Percentiles rank a stretch among this genome's conserved stretches.
Evolutionary conservation across 2,888 invertebrate genomes (phyloP).

Genomic region (Blastobasis adustella): DNA sequence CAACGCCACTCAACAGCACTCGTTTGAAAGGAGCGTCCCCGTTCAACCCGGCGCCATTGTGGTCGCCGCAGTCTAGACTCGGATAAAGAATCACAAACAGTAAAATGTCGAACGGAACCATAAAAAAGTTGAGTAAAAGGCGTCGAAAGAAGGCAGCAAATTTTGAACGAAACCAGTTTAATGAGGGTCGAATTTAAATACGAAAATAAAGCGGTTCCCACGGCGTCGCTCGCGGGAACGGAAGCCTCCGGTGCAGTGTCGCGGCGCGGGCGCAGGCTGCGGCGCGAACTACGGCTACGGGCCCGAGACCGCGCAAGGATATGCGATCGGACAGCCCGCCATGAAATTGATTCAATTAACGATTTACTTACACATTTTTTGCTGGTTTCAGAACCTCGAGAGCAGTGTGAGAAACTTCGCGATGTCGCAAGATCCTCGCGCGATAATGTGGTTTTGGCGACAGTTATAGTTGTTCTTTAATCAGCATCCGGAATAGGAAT

Average conservation of each 20-base stretch:
- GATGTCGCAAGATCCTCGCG: constrained; percentile 5
- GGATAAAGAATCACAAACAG: constrained; percentile 56
- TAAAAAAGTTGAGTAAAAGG: constrained; percentile 73
- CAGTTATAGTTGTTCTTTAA: constrained; percentile 2
- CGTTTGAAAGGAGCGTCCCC: constrained; percentile 24
- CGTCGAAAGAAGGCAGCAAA: constrained; percentile 74
- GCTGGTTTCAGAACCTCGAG: constrained; percentile 29
- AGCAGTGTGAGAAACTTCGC: constrained; percentile 33
- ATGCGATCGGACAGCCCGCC: constrained; percentile 39
- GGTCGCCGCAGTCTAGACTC: constrained; percentile 52
- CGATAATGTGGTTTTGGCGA: constrained; percentile 4
- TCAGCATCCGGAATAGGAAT: constrained; percentile 6
- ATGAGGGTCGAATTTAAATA: constrained; percentile 75
- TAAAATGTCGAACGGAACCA: constrained; percentile 72
- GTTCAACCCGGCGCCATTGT: constrained; percentile 45
- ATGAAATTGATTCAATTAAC: constrained; percentile 48
- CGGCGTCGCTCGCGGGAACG: constrained; percentile 71
- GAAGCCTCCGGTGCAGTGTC: constrained; percentile 55
- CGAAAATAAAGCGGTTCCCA: constrained; percentile 73
- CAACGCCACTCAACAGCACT: no score
- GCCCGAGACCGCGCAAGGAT: constrained; percentile 17
- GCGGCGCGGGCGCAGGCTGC: constrained; percentile 25
- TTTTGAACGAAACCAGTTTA: constrained; percentile 73
- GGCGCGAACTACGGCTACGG: constrained; percentile 17
- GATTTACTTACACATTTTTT: constrained; percentile 40